phyloP scores from a whole-genome alignment of 2,797 vertebrate species.

The Myoxocephalus aenaeus region DNA sequence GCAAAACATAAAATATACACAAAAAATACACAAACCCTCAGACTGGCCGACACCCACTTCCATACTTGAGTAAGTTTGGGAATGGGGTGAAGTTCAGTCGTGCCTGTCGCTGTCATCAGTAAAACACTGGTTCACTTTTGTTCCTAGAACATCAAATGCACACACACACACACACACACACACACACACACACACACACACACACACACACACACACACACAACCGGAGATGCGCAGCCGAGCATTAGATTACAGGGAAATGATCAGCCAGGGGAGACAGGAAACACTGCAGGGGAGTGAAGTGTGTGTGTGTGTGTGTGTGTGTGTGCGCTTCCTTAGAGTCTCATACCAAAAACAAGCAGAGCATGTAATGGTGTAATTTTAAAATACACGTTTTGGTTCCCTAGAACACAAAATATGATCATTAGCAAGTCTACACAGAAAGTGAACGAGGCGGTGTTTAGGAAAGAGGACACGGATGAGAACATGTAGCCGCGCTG shows the following conservation, averaged over 20 bases:
- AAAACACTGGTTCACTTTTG: slow-evolving; percentile 1
- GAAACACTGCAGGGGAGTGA: slow-evolving; percentile 33
- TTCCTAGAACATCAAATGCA: slow-evolving; percentile 3
- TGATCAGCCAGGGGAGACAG: slow-evolving; percentile 43
- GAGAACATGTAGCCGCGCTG: neutral
- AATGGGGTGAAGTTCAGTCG: neutral
- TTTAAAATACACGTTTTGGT: slow-evolving; percentile 12
- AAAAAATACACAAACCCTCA: neutral
- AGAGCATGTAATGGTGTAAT: slow-evolving; percentile 15
- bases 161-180: too few species aligned
- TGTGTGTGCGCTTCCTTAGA: neutral
- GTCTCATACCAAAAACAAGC: slow-evolving; percentile 30
- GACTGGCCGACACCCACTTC: neutral
- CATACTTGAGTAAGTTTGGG: neutral
- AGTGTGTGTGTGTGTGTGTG: slow-evolving; percentile 10
- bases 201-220: slow-evolving; percentile 1
- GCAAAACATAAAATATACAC: slow-evolving; percentile 35
- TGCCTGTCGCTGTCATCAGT: neutral
- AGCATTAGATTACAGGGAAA: slow-evolving; percentile 66
- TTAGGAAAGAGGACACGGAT: slow-evolving; percentile 4
- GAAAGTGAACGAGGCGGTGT: neutral
- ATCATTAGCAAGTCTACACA: slow-evolving; percentile 2
- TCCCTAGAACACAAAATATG: neutral
- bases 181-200: too few species aligned
- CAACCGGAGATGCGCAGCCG: slow-evolving; percentile 50